Conservation (phyloP, 2,797 vertebrate species). For the Bufotes viridis region DNA sequence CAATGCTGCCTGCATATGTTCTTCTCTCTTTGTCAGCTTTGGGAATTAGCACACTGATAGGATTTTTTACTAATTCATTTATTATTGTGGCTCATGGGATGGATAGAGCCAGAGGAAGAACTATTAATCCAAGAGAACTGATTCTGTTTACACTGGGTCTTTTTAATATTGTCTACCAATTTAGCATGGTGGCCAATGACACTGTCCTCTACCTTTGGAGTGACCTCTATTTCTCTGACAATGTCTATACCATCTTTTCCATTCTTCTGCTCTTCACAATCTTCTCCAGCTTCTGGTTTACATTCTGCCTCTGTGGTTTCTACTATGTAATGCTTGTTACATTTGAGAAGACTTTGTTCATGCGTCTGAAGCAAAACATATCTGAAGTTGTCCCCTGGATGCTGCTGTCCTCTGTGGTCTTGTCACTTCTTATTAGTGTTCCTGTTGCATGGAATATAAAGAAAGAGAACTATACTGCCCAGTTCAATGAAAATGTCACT, state of each 20-base stretch:
- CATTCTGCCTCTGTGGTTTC: conserved; percentile 54
- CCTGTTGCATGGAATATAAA: conserved; percentile 50
- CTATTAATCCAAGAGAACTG: conserved; percentile 52
- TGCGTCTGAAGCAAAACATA: conserved; percentile 40
- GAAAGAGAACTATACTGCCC: neutral
- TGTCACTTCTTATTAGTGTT: conserved; percentile 47
- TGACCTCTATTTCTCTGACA: conserved; percentile 51
- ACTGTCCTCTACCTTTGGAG: conserved; percentile 51
- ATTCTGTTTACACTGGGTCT: conserved; percentile 48
- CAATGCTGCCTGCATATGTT: conserved; percentile 42
- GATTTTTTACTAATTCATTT: conserved; percentile 50
- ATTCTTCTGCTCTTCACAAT: conserved; percentile 54
- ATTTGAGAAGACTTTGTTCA: conserved; percentile 35
- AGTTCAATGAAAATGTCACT: conserved; percentile 34
- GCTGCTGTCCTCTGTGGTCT: conserved; percentile 27
- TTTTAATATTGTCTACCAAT: conserved; percentile 50
- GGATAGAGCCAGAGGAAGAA: conserved; percentile 52
- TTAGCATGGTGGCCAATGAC: conserved; percentile 48
- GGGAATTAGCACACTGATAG: conserved; percentile 37
- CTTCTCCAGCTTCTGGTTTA: conserved; percentile 57
- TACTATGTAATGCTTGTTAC: conserved; percentile 54
- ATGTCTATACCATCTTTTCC: conserved; percentile 51
- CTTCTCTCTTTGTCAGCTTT: conserved; percentile 37
- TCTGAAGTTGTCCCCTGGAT: conserved; percentile 34
- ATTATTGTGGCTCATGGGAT: conserved; percentile 46